These are phyloP conservation scores for Hephaestus fuliginosus DNA, from an alignment of 2,797 vertebrate genomes.

Conservation along the genomic window DNA sequence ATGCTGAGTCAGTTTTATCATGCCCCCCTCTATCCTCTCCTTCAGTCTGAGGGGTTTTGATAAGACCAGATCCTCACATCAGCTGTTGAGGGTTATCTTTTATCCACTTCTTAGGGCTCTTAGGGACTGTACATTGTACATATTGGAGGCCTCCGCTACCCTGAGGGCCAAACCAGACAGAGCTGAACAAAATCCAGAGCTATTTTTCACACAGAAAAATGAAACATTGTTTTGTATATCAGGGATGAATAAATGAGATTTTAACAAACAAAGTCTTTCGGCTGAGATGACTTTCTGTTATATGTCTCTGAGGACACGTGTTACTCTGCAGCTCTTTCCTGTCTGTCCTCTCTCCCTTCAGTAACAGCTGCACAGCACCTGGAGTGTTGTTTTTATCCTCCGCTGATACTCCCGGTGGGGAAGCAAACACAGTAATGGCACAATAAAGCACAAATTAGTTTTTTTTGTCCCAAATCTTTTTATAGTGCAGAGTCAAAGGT, in stretches of 20 bases:
- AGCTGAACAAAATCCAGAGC: slow-evolving; percentile 72
- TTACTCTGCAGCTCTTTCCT: slow-evolving; percentile 22
- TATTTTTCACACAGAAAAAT: slow-evolving; percentile 79
- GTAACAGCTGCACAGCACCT: slow-evolving; percentile 55
- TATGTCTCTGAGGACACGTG: not conserved
- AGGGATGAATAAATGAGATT: slow-evolving; percentile 83
- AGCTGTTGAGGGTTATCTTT: slow-evolving; percentile 50
- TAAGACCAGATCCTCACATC: slow-evolving; percentile 45
- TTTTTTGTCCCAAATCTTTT: slow-evolving; percentile 30
- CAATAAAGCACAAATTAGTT: slow-evolving; percentile 25
- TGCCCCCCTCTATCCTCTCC: slow-evolving; percentile 15
- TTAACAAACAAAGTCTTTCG: slow-evolving; percentile 72
- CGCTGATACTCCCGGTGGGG: slow-evolving; percentile 32
- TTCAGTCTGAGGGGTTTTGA: slow-evolving; percentile 50
- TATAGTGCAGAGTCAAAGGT: not conserved
- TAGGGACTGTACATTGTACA: slow-evolving; percentile 45
- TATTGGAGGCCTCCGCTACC: slow-evolving; percentile 44
- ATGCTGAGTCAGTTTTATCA: slow-evolving; percentile 40
- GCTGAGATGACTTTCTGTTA: slow-evolving; percentile 7
- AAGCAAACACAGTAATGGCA: slow-evolving; percentile 4
- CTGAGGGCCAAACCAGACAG: slow-evolving; percentile 55
- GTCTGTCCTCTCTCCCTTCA: slow-evolving; percentile 1
- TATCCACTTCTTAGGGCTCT: slow-evolving; percentile 50
- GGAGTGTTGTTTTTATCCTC: slow-evolving; percentile 44
- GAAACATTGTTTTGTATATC: slow-evolving; percentile 81